These are phyloP conservation scores for Xenopus borealis DNA, from an alignment of 2,113 vertebrate species.

Conservation along the genomic window DNA sequence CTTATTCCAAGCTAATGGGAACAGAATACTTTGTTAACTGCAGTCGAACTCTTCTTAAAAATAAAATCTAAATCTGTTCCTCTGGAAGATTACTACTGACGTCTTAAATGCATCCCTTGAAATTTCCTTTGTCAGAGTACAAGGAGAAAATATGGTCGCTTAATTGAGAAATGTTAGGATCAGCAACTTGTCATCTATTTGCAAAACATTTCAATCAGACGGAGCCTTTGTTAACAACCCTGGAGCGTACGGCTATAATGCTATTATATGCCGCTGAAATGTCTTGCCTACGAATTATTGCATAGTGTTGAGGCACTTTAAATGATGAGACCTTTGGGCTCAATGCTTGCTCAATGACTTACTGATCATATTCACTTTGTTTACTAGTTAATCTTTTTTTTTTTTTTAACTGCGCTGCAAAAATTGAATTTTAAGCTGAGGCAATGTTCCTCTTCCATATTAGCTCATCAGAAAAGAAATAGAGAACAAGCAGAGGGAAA, in stretches of 20 bases:
- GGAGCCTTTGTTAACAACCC: conserved; percentile 39
- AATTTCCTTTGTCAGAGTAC: conserved; percentile 35
- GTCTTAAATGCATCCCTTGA: conserved; percentile 36
- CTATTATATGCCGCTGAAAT: conserved; percentile 26
- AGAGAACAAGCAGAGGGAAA: conserved; percentile 12
- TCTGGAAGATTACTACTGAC: conserved; percentile 12
- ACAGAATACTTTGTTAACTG: conserved; percentile 9
- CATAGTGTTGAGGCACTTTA: conserved; percentile 35
- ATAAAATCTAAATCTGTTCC: conserved; percentile 6
- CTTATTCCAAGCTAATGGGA: conserved; percentile 25
- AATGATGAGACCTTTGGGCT: conserved; percentile 45
- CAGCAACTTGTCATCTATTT: conserved; percentile 43
- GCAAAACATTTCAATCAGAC: conserved; percentile 45
- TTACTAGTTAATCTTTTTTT: conserved; percentile 43
- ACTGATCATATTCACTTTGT: conserved; percentile 38
- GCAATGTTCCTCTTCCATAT: conserved; percentile 25
- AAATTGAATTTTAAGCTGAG: conserved; percentile 42
- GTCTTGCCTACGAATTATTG: conserved; percentile 37
- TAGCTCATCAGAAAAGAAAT: conserved; percentile 24
- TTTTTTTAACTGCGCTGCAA: conserved; percentile 40
- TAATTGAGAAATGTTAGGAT: conserved; percentile 45
- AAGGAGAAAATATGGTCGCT: conserved; percentile 21
- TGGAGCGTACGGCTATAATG: conserved; percentile 39
- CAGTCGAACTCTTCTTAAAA: conserved; percentile 11
- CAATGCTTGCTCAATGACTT: conserved; percentile 41